phyloP scores from a whole-genome alignment of 2,888 invertebrate genomes.

The Ditula angustiorana region DNA sequence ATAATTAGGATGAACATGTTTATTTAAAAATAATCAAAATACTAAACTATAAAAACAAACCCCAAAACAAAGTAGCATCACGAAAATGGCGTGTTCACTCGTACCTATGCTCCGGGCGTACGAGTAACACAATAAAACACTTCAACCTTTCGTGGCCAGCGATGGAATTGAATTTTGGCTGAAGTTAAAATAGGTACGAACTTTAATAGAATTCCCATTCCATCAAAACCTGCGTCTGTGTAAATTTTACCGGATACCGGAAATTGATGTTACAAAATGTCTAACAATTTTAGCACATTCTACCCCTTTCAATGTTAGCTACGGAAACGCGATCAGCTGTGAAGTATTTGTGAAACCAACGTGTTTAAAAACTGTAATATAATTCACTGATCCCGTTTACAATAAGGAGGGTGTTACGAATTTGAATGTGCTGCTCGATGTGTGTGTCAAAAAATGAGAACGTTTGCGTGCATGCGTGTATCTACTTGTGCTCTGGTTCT shows the following conservation, averaged over 20 bases:
- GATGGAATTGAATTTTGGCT: slow-evolving; percentile 24
- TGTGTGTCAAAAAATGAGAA: too few relatives aligned
- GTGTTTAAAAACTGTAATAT: too few relatives aligned
- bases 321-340: background rate
- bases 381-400: too few relatives aligned
- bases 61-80: too few relatives aligned
- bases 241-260: background rate
- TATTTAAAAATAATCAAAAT: too few relatives aligned
- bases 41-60: too few relatives aligned
- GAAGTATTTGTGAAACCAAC: background rate
- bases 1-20: too few relatives aligned
- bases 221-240: slow-evolving; percentile 17
- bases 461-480: too few relatives aligned
- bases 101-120: background rate
- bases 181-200: slow-evolving; percentile 28
- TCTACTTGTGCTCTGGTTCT: too few relatives aligned
- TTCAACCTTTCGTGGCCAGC: slow-evolving; percentile 27
- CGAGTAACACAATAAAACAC: slow-evolving; percentile 15
- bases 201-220: slow-evolving; percentile 27
- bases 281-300: background rate
- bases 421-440: too few relatives aligned
- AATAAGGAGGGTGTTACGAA: too few relatives aligned
- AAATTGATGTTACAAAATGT: background rate
- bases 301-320: background rate
- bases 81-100: too few relatives aligned